These are phyloP conservation scores for Loxodonta africana DNA, from an alignment of 2,113 vertebrate species.

Conservation along the genomic window DNA sequence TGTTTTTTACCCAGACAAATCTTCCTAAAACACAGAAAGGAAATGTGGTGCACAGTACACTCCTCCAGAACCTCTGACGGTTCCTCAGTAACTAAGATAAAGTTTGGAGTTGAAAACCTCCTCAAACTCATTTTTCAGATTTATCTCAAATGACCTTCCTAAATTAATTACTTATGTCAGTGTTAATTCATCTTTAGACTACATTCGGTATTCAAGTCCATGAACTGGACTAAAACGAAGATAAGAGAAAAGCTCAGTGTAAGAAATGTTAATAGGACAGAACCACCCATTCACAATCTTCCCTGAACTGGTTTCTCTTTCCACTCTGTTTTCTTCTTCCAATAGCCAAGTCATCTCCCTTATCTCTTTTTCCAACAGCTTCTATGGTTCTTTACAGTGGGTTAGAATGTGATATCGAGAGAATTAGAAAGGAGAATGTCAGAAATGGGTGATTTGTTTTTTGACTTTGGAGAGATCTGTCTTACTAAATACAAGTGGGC, in stretches of 20 bases:
- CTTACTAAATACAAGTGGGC: neutral
- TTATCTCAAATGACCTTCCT: constrained; percentile 36
- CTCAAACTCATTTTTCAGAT: neutral
- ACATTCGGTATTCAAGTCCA: constrained; percentile 25
- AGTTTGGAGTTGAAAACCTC: neutral
- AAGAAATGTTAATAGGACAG: neutral
- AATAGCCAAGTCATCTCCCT: neutral
- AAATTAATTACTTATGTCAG: neutral
- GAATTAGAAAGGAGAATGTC: constrained; percentile 39
- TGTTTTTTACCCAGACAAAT: neutral
- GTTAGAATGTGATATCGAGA: neutral
- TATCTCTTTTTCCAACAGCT: neutral
- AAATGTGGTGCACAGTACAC: neutral
- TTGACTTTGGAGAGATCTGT: neutral
- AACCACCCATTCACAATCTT: neutral
- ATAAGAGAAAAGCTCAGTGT: neutral
- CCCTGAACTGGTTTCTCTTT: neutral
- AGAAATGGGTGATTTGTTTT: constrained; percentile 34
- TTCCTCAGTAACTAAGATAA: neutral
- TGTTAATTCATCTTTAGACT: neutral
- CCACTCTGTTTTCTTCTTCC: constrained; percentile 20
- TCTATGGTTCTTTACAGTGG: neutral
- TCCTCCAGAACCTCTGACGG: neutral
- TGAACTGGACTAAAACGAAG: neutral
- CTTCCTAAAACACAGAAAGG: constrained; percentile 21